Conservation (phyloP, 2,888 invertebrate genomes). For the Eutolmus rufibarbis region DNA sequence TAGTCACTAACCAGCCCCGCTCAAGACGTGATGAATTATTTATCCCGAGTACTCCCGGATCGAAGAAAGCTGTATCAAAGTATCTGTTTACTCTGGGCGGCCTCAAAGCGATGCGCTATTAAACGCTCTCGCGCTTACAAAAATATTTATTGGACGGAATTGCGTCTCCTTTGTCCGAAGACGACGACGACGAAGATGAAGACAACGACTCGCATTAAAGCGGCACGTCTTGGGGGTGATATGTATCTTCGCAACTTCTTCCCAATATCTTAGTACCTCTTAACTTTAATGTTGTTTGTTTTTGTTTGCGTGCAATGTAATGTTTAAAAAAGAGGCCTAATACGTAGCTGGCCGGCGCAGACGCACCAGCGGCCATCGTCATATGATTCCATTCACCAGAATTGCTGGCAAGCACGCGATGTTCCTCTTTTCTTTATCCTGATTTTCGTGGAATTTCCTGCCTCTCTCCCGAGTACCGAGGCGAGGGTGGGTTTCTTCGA, state of each 20-base stretch:
- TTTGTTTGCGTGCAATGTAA: background rate
- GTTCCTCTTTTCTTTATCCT: background rate
- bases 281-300: background rate
- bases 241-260: background rate
- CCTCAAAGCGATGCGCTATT: background rate
- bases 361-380: background rate
- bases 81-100: background rate
- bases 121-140: background rate
- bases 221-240: background rate
- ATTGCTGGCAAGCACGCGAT: background rate
- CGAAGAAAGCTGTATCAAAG: background rate
- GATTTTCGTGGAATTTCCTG: background rate
- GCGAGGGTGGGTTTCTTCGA: background rate
- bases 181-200: background rate
- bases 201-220: background rate
- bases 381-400: constrained; percentile 39
- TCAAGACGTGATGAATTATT: background rate
- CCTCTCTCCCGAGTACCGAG: background rate
- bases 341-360: background rate
- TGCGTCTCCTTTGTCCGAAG: background rate
- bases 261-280: background rate
- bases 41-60: background rate
- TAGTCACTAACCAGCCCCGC: background rate
- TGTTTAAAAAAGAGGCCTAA: background rate
- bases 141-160: background rate